Conservation (phyloP, 1,140 invertebrate species). For the Yoshiicerus persimilis region DNA sequence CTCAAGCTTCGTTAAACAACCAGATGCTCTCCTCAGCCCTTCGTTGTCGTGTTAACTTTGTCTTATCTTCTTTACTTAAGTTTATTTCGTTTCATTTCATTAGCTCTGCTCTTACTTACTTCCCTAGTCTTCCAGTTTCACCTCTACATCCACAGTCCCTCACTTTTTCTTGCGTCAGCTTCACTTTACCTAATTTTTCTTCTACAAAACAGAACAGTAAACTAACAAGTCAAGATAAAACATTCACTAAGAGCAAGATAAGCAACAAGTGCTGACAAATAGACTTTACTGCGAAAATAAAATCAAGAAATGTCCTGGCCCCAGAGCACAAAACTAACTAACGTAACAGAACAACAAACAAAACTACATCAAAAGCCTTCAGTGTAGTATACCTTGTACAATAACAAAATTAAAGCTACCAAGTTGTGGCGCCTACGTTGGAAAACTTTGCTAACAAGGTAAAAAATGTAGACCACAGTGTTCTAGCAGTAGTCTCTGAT, state of each 20-base stretch:
- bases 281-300: not conserved
- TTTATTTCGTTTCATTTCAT: slow-evolving; percentile 16
- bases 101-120: not conserved
- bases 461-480: not conserved
- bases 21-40: not conserved
- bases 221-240: not conserved
- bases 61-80: slow-evolving; percentile 5
- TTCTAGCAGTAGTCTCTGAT: not conserved
- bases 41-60: not conserved
- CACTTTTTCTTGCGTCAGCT: not conserved
- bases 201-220: not conserved
- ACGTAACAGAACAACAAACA: not conserved
- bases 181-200: not conserved
- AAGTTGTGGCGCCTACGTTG: no score
- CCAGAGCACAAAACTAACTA: not conserved
- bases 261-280: slow-evolving; percentile 4
- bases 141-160: not conserved
- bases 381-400: not conserved
- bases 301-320: not conserved
- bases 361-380: not conserved
- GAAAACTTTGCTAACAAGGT: not conserved
- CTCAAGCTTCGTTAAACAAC: slow-evolving; percentile 13
- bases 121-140: not conserved
- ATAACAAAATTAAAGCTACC: not conserved
- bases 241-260: not conserved